These are phyloP conservation scores for Odocoileus virginianus DNA, from an alignment of 2,113 vertebrate species.

Conservation along the genomic window DNA sequence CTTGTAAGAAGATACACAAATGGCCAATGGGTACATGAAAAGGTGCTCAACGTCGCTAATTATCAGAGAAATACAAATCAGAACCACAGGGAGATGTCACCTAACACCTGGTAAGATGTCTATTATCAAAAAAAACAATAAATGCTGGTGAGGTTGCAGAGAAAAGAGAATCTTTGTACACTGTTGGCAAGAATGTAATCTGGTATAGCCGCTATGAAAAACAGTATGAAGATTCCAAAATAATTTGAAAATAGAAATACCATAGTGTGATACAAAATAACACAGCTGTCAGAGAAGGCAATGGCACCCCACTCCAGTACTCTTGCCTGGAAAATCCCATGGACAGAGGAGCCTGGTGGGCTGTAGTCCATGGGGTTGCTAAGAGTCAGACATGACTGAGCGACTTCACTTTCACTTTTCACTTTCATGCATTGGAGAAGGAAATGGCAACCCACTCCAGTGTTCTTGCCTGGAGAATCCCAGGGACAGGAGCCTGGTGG, in stretches of 20 bases:
- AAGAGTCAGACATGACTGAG: no score
- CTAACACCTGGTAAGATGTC: background rate
- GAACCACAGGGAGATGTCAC: background rate
- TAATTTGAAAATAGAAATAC: background rate
- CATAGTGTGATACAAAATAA: background rate
- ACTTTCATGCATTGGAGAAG: no score
- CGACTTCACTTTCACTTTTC: no score
- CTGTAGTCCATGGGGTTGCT: no score
- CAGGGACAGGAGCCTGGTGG: no score
- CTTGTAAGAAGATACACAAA: background rate
- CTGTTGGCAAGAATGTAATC: background rate
- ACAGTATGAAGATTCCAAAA: background rate
- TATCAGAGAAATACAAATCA: background rate
- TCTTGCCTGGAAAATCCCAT: no score
- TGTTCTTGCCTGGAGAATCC: no score
- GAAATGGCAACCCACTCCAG: no score
- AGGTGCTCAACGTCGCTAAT: background rate
- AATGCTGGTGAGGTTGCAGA: background rate
- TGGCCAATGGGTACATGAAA: background rate
- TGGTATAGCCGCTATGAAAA: background rate
- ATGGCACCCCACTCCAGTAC: background rate
- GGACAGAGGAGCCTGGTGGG: no score
- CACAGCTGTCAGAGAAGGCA: background rate
- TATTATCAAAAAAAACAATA: background rate
- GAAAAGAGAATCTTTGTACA: background rate